Base-by-base conservation (phyloP, 1,140 invertebrate species). In the Chrysoperla carnea region DNA sequence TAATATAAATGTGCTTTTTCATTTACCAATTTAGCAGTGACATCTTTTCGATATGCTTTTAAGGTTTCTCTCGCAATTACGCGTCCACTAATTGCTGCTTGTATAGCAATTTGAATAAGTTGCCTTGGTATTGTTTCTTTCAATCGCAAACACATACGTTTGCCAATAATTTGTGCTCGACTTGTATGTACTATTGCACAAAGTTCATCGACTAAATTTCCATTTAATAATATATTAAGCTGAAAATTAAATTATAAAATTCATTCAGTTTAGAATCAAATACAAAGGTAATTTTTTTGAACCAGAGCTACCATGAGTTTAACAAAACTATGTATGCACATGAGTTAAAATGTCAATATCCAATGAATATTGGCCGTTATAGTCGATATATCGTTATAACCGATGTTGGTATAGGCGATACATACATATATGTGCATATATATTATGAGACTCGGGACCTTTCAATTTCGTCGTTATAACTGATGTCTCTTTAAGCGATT, bases 81-180 rank as follows among this genome's bases (percentile, higher is more conserved):
- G 67, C 89, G 90, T 14, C 69, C 70, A n/a, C 76, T 76, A 0
- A 90, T 74, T 31, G 70, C 63, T 6, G 84, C 91, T 75, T 98
- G 93, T 43, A 98, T 83, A 0, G 78, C 75, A 46, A 98, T 82
- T 67, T 74, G 69, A 11, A 81, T 70, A 69, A 90, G 79, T 57
- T 98, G 93, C 41, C 81, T 72, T 9, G 91, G 91, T 56, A 98
- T 85, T 46, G 81, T 78, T 38, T 93, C 80, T 46, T 82, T 77
- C n/a, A 99, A 66, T 60, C 81, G 84, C 4, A 65, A 53, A 44
- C 83, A 82, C 45, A 97, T 68, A 29, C 65, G 65, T 48, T 73
- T 76, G 0, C 79, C 89, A 31, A 72, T 61, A n/a, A 66, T 60
- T 45, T 70, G 60, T 4, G 82, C 78, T 52, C 80, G 78, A 9